These are phyloP conservation scores for Ctenopoma multispine DNA, from an alignment of 2,797 vertebrate species.

Conservation along the genomic window DNA sequence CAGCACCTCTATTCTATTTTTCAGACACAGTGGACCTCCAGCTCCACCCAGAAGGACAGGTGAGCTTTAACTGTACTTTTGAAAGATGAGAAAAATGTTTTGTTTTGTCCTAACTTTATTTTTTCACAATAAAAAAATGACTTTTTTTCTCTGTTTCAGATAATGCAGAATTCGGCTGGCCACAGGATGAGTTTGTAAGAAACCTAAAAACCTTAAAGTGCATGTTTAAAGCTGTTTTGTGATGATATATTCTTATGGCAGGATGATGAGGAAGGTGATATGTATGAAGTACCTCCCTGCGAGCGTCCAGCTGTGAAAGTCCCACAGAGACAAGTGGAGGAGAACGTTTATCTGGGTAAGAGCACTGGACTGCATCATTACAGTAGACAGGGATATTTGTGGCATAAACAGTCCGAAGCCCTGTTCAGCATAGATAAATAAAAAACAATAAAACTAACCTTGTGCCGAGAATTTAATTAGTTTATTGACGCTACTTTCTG, in stretches of 20 bases:
- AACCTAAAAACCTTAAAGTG: too few species aligned
- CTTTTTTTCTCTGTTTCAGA: slow-evolving; percentile 71
- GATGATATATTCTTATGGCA: slow-evolving; percentile 40
- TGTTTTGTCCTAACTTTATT: background rate
- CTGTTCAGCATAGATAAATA: background rate
- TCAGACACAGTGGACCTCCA: slow-evolving; percentile 74
- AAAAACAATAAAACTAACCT: background rate
- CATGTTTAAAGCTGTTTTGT: background rate
- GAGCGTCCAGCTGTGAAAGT: slow-evolving; percentile 73
- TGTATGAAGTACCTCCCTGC: slow-evolving; percentile 84
- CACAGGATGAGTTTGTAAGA: slow-evolving; percentile 82
- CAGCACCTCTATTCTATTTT: background rate
- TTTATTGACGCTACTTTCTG: slow-evolving; percentile 17
- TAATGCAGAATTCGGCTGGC: slow-evolving; percentile 69
- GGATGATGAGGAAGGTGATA: slow-evolving; percentile 81
- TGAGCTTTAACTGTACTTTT: slow-evolving; percentile 41
- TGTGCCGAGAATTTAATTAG: background rate
- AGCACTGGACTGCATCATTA: background rate
- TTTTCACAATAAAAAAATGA: too few species aligned
- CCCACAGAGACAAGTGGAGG: slow-evolving; percentile 68
- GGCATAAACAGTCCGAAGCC: background rate
- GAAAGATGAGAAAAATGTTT: background rate
- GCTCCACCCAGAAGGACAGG: slow-evolving; percentile 81
- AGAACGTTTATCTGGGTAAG: slow-evolving; percentile 83
- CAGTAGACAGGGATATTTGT: background rate